Base-by-base conservation (phyloP, 2,888 invertebrate species). In the Erebia epiphron region DNA sequence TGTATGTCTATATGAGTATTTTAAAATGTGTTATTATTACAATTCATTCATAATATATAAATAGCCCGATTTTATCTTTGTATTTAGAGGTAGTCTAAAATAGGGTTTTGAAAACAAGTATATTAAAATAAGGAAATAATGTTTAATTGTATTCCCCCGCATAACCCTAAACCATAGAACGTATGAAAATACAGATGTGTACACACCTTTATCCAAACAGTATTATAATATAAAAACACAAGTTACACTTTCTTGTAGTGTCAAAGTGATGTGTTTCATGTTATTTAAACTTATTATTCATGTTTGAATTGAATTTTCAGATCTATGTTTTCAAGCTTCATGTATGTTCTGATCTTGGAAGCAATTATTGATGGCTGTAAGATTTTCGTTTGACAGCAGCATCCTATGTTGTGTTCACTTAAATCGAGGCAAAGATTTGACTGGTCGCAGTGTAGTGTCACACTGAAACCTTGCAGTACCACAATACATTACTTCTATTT, bases 361-460 rank as follows among this genome's bases (percentile, higher is more conserved):
- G 84, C 84, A 84, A 79, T 82, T 68, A 75, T 82, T 84, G 81
- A 75, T 74, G 76, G 80, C 79, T 87, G 87, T 78, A 84, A 85
- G 88, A 77, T 81, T 80, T 77, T 54, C 35, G 73, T 62, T 67
- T 77, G 88, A 86, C 87, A 61, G 90, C 93, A 93, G 93, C 92
- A 93, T 91, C 92, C 86, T 85, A 89, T 75, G 85, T 86, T 92
- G 80, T 83, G 75, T 76, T 76, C 85, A 93, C 89, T 85, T 74
- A 91, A 92, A 93, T 92, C 83, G 80, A 84, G 2, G 78, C 66
- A 81, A 86, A 83, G 86, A 93, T 93, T 92, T 91, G 87, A 77
- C 93, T 92, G 86, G 73, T 43, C 76, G 84, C 84, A 92, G 88
- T 83, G 90, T 89, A 87, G 90, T 81, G 90, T 88, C 84, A 77